Evolutionary conservation across 2,113 vertebrate genomes (phyloP).

Genomic region (Desmodus rotundus): DNA sequence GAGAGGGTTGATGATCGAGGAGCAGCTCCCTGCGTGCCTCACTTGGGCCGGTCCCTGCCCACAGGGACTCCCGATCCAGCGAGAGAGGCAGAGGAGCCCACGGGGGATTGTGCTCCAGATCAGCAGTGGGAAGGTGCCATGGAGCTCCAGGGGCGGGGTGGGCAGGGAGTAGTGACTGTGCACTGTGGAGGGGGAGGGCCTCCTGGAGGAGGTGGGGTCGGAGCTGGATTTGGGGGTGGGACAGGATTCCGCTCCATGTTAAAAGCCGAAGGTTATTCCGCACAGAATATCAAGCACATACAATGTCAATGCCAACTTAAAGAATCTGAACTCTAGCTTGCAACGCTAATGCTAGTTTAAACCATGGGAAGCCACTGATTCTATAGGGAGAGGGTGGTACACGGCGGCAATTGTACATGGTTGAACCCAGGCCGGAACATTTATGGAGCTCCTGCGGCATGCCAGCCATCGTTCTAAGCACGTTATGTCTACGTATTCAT

Average conservation of each 20-base stretch:
- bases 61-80: accelerated
- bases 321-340: background rate
- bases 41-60: background rate
- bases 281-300: accelerated
- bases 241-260: background rate
- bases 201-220: background rate
- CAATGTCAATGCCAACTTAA: background rate
- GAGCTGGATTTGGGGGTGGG: background rate
- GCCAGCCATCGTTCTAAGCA: background rate
- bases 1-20: accelerated
- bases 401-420: accelerated
- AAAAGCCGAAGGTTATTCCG: accelerated
- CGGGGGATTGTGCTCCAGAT: accelerated
- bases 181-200: background rate
- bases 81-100: accelerated
- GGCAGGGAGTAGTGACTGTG: too few species aligned
- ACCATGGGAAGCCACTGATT: background rate
- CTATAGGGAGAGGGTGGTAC: background rate
- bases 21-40: accelerated
- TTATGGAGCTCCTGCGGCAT: accelerated
- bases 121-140: accelerated
- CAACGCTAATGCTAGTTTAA: background rate
- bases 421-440: accelerated
- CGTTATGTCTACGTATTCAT: accelerated
- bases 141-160: too few species aligned